Evolutionary conservation across 2,113 vertebrate species (phyloP).

Genomic region (Bubalus kerabau): DNA sequence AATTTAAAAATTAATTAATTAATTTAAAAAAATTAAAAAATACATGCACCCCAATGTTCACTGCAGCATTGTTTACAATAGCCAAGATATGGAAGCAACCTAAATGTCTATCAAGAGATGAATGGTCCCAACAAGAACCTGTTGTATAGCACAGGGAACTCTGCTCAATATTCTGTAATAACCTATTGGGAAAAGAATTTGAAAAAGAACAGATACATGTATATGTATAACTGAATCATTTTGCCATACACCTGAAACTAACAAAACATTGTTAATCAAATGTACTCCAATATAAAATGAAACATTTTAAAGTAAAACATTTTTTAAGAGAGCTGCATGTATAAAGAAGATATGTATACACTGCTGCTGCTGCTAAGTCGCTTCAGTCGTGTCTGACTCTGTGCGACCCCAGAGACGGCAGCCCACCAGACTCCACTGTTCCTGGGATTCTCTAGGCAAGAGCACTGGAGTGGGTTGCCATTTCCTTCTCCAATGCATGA

Average conservation of each 20-base stretch:
- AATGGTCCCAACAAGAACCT: neutral
- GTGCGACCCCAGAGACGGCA: fast-evolving
- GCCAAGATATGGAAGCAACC: neutral
- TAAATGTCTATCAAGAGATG: neutral
- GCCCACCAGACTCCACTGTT: too few species aligned
- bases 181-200: neutral
- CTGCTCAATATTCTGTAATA: neutral
- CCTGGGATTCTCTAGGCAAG: too few species aligned
- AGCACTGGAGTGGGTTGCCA: too few species aligned
- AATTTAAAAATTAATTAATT: neutral
- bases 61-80: neutral
- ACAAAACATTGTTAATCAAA: neutral
- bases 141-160: neutral
- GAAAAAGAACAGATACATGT: neutral
- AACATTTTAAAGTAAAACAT: neutral
- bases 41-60: neutral
- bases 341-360: neutral
- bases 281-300: neutral
- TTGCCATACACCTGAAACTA: neutral
- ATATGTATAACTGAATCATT: neutral
- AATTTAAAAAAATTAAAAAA: neutral
- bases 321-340: neutral
- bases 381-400: too few species aligned
- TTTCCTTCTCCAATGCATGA: too few species aligned
- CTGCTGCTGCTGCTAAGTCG: neutral